Evolutionary conservation across 1,140 invertebrate genomes (phyloP).

Genomic region (Pseudoatta argentina): DNA sequence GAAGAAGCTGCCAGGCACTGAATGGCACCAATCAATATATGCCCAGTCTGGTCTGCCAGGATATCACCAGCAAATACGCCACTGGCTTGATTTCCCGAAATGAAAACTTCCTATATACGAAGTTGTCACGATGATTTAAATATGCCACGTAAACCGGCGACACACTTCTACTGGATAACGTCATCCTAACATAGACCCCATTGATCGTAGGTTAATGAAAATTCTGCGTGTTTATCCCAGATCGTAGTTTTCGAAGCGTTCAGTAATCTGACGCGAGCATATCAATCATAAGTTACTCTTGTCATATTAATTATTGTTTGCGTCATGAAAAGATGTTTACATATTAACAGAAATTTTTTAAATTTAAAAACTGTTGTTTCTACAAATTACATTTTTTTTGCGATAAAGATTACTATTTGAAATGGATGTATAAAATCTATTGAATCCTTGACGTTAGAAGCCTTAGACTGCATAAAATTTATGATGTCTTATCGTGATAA

Average conservation of each 20-base stretch:
- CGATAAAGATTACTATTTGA: background rate
- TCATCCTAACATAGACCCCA: background rate
- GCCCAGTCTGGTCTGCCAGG: constrained; percentile 51
- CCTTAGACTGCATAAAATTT: background rate
- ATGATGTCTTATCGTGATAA: background rate
- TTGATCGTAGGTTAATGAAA: background rate
- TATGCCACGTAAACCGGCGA: constrained; percentile 4
- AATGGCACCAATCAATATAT: constrained; percentile 83
- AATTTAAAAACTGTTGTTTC: background rate
- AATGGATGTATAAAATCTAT: background rate
- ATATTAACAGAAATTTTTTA: background rate
- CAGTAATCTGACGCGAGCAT: background rate
- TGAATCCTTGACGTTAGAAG: background rate
- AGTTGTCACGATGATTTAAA: constrained; percentile 25
- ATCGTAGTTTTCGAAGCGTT: constrained; percentile 3
- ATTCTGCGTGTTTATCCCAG: constrained; percentile 6
- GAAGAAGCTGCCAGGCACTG: constrained; percentile 81
- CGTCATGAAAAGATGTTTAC: background rate
- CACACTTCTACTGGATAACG: background rate
- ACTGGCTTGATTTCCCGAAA: constrained; percentile 24
- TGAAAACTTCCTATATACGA: constrained; percentile 19
- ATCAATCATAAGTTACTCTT: background rate
- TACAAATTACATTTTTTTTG: constrained; percentile 30
- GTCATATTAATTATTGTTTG: background rate
- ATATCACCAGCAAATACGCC: constrained; percentile 46